Conservation (phyloP, 1,140 invertebrate genomes). For the Popillia japonica region DNA sequence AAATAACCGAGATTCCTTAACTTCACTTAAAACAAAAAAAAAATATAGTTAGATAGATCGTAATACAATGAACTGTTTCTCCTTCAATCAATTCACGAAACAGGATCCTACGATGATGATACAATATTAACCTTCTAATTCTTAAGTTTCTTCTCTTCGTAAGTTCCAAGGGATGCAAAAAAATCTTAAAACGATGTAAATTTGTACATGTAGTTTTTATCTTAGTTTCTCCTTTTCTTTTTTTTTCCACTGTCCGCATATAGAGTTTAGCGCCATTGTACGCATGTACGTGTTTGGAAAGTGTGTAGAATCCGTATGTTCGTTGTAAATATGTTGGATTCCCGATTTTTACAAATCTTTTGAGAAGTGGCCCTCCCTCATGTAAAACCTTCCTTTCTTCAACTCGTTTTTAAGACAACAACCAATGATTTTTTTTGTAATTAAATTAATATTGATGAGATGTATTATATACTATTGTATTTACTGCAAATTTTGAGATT, state of each 20-base stretch:
- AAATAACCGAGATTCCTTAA: constrained; percentile 1
- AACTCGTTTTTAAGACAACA: constrained; percentile 15
- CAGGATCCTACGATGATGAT: neutral
- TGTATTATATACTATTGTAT: constrained; percentile 33
- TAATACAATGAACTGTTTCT: neutral
- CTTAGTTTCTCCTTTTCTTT: neutral
- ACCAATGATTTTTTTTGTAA: constrained; percentile 33
- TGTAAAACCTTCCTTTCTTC: neutral
- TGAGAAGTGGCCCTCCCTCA: neutral
- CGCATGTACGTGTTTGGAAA: neutral
- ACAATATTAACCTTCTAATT: neutral
- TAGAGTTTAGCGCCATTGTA: neutral
- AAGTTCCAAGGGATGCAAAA: constrained; percentile 9
- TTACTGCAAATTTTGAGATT: constrained; percentile 31
- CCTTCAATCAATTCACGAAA: neutral
- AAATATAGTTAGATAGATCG: neutral
- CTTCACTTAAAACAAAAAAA: neutral
- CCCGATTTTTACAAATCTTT: neutral
- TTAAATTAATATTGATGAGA: constrained; percentile 28
- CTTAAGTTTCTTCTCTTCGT: constrained; percentile 7
- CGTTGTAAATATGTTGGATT: constrained; percentile 28
- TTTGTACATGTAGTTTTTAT: constrained; percentile 34
- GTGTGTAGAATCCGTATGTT: constrained; percentile 5
- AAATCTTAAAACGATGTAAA: constrained; percentile 9
- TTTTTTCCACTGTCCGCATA: neutral